Conservation (phyloP, 2,888 invertebrate genomes). For the Polymixis lichenea region DNA sequence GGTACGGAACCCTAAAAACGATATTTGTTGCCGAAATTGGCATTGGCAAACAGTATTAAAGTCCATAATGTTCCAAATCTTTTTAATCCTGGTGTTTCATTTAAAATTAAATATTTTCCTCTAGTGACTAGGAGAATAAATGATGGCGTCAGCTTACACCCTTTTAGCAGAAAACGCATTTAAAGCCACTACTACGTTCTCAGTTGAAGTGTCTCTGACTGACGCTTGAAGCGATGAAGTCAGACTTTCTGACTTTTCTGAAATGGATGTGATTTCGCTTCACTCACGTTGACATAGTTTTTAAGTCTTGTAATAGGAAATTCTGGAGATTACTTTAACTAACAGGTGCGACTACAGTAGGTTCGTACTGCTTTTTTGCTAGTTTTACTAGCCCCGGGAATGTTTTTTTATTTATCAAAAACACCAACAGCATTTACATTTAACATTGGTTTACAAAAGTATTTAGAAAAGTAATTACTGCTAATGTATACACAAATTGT, state of each 20-base stretch:
- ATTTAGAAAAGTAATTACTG: not conserved
- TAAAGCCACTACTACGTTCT: constrained; percentile 9
- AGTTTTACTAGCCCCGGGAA: not conserved
- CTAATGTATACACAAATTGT: not conserved
- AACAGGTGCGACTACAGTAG: not conserved
- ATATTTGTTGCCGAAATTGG: not conserved
- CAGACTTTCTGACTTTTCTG: constrained; percentile 54
- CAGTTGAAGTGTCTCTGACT: constrained; percentile 14
- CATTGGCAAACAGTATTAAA: not conserved
- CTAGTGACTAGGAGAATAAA: constrained; percentile 4
- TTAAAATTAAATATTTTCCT: too few relatives aligned
- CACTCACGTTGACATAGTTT: constrained; percentile 66
- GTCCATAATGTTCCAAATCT: too few relatives aligned
- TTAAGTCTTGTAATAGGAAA: constrained; percentile 31
- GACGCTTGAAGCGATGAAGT: constrained; percentile 62
- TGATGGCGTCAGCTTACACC: not conserved
- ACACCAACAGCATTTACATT: not conserved
- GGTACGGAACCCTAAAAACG: too few relatives aligned
- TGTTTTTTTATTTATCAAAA: not conserved
- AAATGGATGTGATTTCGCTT: constrained; percentile 68
- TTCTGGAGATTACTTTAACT: not conserved
- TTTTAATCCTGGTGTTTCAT: not conserved
- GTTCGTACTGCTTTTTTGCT: too few relatives aligned
- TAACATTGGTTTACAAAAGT: not conserved
- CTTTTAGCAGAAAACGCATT: constrained; percentile 16